These are phyloP conservation scores for Trilocha varians DNA, from an alignment of 2,888 invertebrate species.

Conservation along the genomic window DNA sequence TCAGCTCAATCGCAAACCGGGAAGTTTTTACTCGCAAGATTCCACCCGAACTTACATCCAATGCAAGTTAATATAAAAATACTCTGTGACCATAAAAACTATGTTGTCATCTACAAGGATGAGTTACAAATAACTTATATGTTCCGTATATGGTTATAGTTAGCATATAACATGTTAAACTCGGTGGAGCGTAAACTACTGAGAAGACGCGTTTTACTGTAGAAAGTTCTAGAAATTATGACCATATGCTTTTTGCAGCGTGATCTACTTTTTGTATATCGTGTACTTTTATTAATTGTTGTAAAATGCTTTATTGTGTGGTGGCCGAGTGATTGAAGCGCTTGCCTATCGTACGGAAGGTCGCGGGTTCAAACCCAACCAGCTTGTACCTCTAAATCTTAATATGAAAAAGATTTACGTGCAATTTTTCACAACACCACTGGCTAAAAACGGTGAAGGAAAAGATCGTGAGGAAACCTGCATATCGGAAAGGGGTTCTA, in stretches of 20 bases:
- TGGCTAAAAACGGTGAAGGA: no score
- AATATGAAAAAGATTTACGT: no score
- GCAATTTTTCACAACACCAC: no score
- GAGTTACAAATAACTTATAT: not conserved
- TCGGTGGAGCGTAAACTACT: not conserved
- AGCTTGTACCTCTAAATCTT: no score
- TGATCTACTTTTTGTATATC: not conserved
- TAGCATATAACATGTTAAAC: not conserved
- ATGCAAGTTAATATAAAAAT: not conserved
- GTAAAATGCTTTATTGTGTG: not conserved
- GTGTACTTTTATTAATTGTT: not conserved
- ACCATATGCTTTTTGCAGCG: not conserved
- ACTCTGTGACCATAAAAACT: not conserved
- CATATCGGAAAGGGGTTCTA: no score
- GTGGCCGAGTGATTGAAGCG: not conserved
- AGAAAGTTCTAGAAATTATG: constrained; percentile 14
- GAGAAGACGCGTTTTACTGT: constrained; percentile 2
- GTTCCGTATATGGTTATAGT: not conserved
- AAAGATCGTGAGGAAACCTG: no score
- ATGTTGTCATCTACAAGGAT: constrained; percentile 38
- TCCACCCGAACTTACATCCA: no score
- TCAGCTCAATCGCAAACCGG: no score
- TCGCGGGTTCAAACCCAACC: no score
- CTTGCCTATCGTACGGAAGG: no score
- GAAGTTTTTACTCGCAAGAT: no score